Evolutionary conservation across 92 coral and sea anemone genomes (phyloP).

Genomic region (Pocillopora meandrina): DNA sequence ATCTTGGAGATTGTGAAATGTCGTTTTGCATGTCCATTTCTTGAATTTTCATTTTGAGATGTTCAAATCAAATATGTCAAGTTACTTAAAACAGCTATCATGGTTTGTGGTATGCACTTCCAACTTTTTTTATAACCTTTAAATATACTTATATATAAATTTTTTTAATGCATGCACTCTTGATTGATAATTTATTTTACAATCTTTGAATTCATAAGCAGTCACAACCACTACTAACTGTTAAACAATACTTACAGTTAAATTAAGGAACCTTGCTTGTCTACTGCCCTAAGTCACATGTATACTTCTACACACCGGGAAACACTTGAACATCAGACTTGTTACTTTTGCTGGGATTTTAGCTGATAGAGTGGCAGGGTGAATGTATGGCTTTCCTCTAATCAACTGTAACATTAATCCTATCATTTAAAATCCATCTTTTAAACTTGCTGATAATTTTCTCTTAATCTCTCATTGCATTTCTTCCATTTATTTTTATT

Average conservation of each 20-base stretch:
- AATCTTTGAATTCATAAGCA: too few species aligned
- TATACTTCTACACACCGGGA: too few species aligned
- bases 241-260: too few species aligned
- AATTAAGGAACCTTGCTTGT: too few species aligned
- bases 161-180: too few species aligned
- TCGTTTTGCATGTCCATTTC: neutral
- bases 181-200: too few species aligned
- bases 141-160: too few species aligned
- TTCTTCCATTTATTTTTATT: neutral
- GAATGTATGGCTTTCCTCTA: slow-evolving; percentile 48
- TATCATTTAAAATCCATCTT: neutral
- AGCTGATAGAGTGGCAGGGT: slow-evolving; percentile 27
- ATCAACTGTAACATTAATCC: neutral
- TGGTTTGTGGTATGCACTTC: slow-evolving; percentile 50
- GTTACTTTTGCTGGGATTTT: neutral
- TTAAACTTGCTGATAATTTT: neutral
- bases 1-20: neutral
- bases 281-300: too few species aligned
- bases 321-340: too few species aligned
- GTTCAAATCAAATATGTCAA: neutral
- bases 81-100: neutral
- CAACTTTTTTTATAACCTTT: too few species aligned
- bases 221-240: too few species aligned
- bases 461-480: too few species aligned
- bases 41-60: neutral